Percentiles rank a stretch among this genome's conserved stretches.
Evolutionary conservation across 1,140 invertebrate genomes (phyloP).

Genomic region (Diachasmimorpha longicaudata): DNA sequence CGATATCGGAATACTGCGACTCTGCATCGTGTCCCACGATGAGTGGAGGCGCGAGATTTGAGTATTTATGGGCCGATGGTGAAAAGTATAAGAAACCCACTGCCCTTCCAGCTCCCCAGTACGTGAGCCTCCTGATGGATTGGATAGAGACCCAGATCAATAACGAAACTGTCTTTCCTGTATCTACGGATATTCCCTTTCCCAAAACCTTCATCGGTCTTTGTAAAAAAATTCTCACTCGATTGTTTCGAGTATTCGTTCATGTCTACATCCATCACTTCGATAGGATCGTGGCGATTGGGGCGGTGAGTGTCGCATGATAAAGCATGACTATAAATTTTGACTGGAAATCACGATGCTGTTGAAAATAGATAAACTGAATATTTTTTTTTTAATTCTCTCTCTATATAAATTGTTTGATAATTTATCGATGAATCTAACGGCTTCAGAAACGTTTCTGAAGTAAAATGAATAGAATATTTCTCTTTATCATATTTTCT

Average conservation of each 20-base stretch:
- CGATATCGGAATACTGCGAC: constrained; percentile 87
- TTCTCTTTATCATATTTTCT: no score
- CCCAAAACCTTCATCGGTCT: constrained; percentile 82
- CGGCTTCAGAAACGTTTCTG: no score
- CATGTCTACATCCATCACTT: constrained; percentile 98
- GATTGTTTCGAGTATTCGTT: constrained; percentile 93
- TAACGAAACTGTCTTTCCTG: constrained; percentile 86
- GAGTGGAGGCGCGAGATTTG: constrained; percentile 87
- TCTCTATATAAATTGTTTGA: background rate
- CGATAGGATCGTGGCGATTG: constrained; percentile 85
- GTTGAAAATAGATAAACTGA: background rate
- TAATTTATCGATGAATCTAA: background rate
- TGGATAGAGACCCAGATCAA: constrained; percentile 95
- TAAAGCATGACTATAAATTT: background rate
- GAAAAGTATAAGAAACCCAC: constrained; percentile 89
- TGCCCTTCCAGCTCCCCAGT: constrained; percentile 84
- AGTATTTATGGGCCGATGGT: constrained; percentile 94
- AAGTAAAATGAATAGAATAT: no score
- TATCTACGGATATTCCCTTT: constrained; percentile 85
- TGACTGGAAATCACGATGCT: background rate
- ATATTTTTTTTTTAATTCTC: background rate
- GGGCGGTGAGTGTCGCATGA: constrained; percentile 74
- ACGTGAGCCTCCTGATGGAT: constrained; percentile 89
- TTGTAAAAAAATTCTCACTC: constrained; percentile 88
- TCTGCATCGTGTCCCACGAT: constrained; percentile 88